Evolutionary conservation across 2,113 vertebrate species (phyloP), one percentile per base, ranked within the genome.

Genomic region (Hippopotamus amphibius): DNA sequence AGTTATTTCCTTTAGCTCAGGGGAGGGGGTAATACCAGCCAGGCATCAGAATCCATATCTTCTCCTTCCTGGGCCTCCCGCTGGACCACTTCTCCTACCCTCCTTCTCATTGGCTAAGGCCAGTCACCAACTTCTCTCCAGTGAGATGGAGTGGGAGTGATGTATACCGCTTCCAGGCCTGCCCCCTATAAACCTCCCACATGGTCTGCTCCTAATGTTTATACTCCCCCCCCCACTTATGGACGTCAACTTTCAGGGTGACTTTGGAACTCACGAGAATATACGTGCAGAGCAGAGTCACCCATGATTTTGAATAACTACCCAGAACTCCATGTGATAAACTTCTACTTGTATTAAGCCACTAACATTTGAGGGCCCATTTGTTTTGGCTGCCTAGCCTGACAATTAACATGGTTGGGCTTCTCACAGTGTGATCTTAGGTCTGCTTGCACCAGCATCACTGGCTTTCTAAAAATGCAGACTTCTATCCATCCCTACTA

Each of bases 401-500:
- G 14, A 53, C 3, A 26, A 26, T 91, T 26, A 72, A 72, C 22
- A 33, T 7, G 50, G 14, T 87, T 53, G 50, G 3, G 57, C 88
- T 88, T 76, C 46, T 96, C 46, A 28, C 37, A 19, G 21, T 53
- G 13, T 3, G 15, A 74, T 46, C 33, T 66, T 17, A 81, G 37
- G 37, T 80, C 37, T 50, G 19, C 43, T 87, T 48, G 61, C 30
- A 28, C 17, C 80, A 82, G 57, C 65, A 90, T 71, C 22, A 9
- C 57, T 68, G 9, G 48, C 43, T 97, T 87, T 91, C 88, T 93
- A 76, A 89, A 91, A 93, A 71, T 48, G 37, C 8, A 30, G 57
- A 93, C 71, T 82, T 61, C 50, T 43, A 11, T 9, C 6, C 33
- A 11, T 19, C 33, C 37, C 61, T 41, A 43, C 59, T 37, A 17